Evolutionary conservation across 2,888 invertebrate species (phyloP).

Genomic region (Rhamnusium bicolor): DNA sequence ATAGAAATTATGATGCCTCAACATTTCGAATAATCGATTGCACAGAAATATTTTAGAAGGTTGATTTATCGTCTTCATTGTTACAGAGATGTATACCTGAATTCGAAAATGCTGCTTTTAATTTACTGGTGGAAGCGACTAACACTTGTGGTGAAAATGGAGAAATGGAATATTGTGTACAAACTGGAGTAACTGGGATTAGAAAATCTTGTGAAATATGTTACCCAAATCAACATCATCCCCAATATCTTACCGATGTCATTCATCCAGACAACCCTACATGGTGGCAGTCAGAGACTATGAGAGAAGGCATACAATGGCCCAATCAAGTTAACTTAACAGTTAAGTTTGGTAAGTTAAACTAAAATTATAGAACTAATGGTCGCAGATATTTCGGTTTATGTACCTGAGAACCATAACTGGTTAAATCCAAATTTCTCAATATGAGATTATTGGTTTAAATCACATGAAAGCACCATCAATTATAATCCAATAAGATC

Average conservation of each 20-base stretch:
- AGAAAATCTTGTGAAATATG: constrained; percentile 88
- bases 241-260: constrained; percentile 89
- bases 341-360: constrained; percentile 57
- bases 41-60: neutral
- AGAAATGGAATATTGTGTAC: constrained; percentile 89
- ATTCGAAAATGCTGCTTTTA: constrained; percentile 97
- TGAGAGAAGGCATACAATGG: constrained; percentile 93
- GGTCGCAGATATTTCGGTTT: no score
- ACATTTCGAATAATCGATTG: no score
- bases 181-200: constrained; percentile 83
- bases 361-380: neutral
- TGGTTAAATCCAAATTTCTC: no score
- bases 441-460: no score
- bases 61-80: constrained; percentile 39
- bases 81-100: constrained; percentile 94
- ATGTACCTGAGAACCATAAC: no score
- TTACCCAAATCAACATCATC: constrained; percentile 79
- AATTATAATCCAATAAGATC: no score
- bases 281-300: constrained; percentile 99
- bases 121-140: constrained; percentile 90
- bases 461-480: no score
- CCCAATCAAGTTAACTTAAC: constrained; percentile 91
- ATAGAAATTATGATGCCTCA: no score
- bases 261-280: constrained; percentile 92
- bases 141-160: constrained; percentile 95